These are phyloP conservation scores for Allygus modestus DNA, from an alignment of 2,888 invertebrate species.

Conservation along the genomic window DNA sequence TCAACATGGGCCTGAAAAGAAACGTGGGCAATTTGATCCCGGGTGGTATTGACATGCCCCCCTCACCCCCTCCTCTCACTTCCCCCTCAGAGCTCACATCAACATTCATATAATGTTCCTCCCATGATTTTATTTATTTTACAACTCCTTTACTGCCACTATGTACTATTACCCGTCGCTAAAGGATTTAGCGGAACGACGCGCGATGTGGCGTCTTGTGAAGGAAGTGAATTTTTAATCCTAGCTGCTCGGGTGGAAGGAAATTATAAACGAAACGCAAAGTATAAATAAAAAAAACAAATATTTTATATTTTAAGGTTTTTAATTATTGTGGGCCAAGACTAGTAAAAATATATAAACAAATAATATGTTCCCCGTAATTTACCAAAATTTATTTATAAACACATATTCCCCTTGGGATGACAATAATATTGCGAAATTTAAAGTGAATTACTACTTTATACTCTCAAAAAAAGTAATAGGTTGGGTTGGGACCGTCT, in stretches of 20 bases:
- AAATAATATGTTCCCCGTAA: too few relatives aligned
- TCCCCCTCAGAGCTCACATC: constrained; percentile 4
- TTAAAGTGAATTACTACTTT: too few relatives aligned
- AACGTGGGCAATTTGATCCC: constrained; percentile 55
- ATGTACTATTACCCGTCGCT: constrained; percentile 8
- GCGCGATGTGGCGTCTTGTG: neutral
- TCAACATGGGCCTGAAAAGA: constrained; percentile 60
- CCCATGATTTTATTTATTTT: constrained; percentile 37
- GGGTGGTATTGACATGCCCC: constrained; percentile 46
- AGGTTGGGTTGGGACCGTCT: too few relatives aligned
- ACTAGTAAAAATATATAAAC: too few relatives aligned
- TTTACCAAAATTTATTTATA: too few relatives aligned
- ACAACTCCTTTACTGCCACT: constrained; percentile 32
- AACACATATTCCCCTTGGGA: too few relatives aligned
- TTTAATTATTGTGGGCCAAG: too few relatives aligned
- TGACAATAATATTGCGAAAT: too few relatives aligned
- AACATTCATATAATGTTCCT: constrained; percentile 38
- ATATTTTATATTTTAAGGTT: too few relatives aligned
- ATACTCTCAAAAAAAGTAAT: too few relatives aligned
- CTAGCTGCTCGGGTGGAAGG: neutral
- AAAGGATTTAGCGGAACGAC: neutral
- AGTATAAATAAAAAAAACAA: too few relatives aligned
- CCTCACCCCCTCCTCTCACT: neutral
- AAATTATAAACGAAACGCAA: neutral
- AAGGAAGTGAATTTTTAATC: neutral